Evolutionary conservation across 2,113 vertebrate genomes (phyloP), one percentile per base, ranked within the genome.

Genomic region (Phyllostomus discolor): DNA sequence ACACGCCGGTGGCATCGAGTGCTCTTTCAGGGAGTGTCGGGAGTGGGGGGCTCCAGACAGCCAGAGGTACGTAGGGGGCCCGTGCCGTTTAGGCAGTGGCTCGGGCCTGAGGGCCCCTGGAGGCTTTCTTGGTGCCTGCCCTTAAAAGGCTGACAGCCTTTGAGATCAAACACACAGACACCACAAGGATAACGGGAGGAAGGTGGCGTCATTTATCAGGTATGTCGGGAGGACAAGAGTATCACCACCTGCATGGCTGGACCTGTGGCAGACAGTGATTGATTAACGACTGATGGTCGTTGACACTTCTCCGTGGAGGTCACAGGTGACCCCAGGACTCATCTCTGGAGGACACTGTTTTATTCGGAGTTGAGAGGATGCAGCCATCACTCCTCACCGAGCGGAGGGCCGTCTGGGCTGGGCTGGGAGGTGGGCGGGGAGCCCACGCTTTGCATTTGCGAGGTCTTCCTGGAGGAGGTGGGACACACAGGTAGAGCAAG

Each of bases 311-410:
- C 57, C 43, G 15, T 0, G 5, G 28, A 46, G 67, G 50, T 62
- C 16, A 6, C 24, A 12, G 31, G 8, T 0, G 14, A 20, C 50
- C 80, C 14, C 20, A 5, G 38, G 19, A 4, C 3, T 2, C 33
- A 10, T 14, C 19, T 31, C 22, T 8, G 66, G 41, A 20, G 0
- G 35, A 24, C 8, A 3, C 50, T 31, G 0, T 28, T 35, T 31
- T 12, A 3, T 17, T n/a, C 35, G 9, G 48, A 14, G 22, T 28
- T 19, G 46, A 1, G 2, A 11, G 31, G 79, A 7, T 2, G 41
- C 31, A 7, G 66, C 26, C 11, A 19, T 31, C 5, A 16, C 48
- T 14, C 38, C 0, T 14, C 15, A 5, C 0, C 0, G 52, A 16
- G 28, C 73, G 5, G 50, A 15, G 12, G 57, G 31, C 15, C 2